Conservation (phyloP, 2,113 vertebrate genomes). For the Connochaetes taurinus region DNA sequence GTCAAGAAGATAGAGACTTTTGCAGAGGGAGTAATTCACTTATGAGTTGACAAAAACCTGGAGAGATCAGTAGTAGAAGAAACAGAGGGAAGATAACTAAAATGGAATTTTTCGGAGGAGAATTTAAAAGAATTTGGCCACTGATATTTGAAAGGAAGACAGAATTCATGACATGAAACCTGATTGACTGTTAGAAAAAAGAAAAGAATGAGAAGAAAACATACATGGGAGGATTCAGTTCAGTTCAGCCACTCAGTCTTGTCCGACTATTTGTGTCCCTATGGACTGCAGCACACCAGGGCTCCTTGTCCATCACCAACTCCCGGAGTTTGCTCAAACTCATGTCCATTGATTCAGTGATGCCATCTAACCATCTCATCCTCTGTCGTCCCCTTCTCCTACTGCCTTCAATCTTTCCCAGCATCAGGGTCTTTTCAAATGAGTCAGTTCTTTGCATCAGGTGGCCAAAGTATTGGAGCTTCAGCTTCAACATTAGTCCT, state of each 20-base stretch:
- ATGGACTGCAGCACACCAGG: neutral
- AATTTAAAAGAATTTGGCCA: neutral
- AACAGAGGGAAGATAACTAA: neutral
- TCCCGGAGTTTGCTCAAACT: neutral
- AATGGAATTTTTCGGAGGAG: neutral
- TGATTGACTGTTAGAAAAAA: neutral
- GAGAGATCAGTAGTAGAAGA: neutral
- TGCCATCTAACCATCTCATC: neutral
- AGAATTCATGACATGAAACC: neutral
- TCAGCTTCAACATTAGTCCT: neutral
- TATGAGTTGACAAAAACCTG: neutral
- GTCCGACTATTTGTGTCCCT: neutral
- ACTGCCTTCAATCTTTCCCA: neutral
- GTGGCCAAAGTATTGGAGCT: neutral
- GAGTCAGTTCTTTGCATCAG: accelerated
- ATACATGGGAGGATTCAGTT: neutral
- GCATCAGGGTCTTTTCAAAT: neutral
- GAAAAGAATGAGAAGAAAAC: neutral
- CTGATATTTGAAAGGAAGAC: neutral
- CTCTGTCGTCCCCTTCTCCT: neutral
- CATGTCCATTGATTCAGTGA: neutral
- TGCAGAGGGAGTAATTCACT: neutral
- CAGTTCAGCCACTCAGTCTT: neutral
- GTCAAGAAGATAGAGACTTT: neutral
- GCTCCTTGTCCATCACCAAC: neutral